Conservation (phyloP, 2,888 invertebrate species). For the Sialis lutaria region DNA sequence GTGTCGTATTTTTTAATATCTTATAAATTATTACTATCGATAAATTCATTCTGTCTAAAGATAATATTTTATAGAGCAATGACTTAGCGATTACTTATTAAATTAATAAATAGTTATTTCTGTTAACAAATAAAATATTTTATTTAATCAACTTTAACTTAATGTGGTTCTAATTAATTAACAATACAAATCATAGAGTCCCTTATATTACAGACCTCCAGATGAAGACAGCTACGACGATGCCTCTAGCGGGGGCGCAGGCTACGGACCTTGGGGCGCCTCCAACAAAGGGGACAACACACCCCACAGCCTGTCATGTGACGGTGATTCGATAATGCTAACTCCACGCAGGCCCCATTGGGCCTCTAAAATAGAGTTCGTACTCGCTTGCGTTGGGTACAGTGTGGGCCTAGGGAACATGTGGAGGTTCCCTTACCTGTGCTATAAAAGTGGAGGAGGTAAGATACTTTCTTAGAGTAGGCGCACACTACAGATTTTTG, state of each 20-base stretch:
- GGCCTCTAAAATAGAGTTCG: slow-evolving; percentile 79
- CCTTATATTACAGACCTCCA: slow-evolving; percentile 43
- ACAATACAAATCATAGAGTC: too few relatives aligned
- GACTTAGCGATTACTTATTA: too few relatives aligned
- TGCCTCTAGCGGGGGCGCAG: slow-evolving; percentile 55
- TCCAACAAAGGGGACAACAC: slow-evolving; percentile 20
- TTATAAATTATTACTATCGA: too few relatives aligned
- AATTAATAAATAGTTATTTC: too few relatives aligned
- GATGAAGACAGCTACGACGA: slow-evolving; percentile 58
- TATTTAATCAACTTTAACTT: too few relatives aligned
- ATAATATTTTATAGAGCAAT: too few relatives aligned
- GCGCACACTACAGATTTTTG: too few relatives aligned
- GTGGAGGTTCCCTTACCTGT: slow-evolving; percentile 85
- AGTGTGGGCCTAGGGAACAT: slow-evolving; percentile 80
- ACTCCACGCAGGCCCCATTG: slow-evolving; percentile 65
- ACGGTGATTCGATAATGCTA: slow-evolving; percentile 45
- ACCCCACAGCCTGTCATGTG: slow-evolving; percentile 14
- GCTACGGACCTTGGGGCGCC: slow-evolving; percentile 48
- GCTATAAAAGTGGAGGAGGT: slow-evolving; percentile 84
- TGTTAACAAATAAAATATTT: too few relatives aligned
- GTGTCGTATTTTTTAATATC: too few relatives aligned
- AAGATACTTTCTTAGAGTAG: too few relatives aligned
- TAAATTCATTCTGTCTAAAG: too few relatives aligned
- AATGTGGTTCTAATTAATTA: too few relatives aligned
- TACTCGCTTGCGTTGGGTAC: slow-evolving; percentile 75